Base-by-base conservation (phyloP, 2,113 vertebrate species). In the Desmodus rotundus region DNA sequence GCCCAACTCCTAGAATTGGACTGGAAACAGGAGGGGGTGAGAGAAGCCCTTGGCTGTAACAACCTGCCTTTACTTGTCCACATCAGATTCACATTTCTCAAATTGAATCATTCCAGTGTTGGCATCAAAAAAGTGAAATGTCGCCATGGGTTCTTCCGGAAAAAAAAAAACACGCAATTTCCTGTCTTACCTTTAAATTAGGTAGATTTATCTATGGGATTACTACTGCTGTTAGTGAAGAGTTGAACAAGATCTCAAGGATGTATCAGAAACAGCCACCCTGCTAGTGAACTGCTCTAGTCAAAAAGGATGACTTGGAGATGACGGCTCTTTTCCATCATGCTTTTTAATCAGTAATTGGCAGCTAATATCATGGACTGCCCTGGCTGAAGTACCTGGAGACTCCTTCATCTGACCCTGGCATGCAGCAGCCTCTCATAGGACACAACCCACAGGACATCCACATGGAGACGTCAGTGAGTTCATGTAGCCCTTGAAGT, bases 61-160 rank as follows among this genome's bases (percentile, higher is more conserved):
- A 63, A 41, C 14, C 67, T 68, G 31, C n/a, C 14, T 47, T 63
- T 45, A 15, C 74, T 77, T 78, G 54, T 72, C 74, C 89, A 36
- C 72, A 52, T 85, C 47, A 54, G 77, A 67, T 43, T 93, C 68
- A 38, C 8, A 80, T 85, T 89, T 94, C 95, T 92, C 87, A 74
- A 56, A 86, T 8, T 52, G 54, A 89, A 65, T 78, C 4, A 33
- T 78, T 91, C 73, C 56, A n/a, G 11, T 22, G 36, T 81, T 81
- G 24, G 77, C 47, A 80, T 88, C 72, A 72, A 45, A 76, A 82
- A 92, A 83, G 31, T 45, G 2, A 36, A 88, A 36, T 6, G 20
- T 58, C 52, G 63, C 65, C 41, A 13, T 4, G 36, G 43, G 15
- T n/a, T 45, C 78, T 88, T 89, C 61, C n/a, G 72, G 50, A 84